phyloP scores from a whole-genome alignment of 23 tunicate genomes.

The Clavelina lepadiformis region DNA sequence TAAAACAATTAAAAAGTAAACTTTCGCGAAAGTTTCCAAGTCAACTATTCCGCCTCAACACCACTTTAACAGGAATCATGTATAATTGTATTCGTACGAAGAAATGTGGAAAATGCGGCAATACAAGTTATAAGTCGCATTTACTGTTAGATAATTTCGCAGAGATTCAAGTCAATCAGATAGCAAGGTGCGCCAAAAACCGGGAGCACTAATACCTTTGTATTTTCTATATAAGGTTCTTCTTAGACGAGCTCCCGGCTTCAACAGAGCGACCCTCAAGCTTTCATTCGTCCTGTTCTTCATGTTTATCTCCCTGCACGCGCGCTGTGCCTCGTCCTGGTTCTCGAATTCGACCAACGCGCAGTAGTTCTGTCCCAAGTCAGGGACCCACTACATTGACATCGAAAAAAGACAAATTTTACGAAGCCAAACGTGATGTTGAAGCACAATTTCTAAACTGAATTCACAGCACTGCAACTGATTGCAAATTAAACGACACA shows the following conservation, averaged over 20 bases:
- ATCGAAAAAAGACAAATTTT: too few species aligned
- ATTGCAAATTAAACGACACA: too few species aligned
- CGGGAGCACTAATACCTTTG: too few species aligned
- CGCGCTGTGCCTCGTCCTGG: slow-evolving; percentile 93
- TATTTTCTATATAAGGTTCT: slow-evolving; percentile 90
- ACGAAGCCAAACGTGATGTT: not conserved
- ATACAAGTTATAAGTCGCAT: too few species aligned
- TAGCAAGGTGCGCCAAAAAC: too few species aligned
- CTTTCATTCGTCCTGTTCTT: slow-evolving; percentile 56
- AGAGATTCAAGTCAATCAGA: not conserved
- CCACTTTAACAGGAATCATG: too few species aligned
- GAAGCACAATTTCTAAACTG: not conserved
- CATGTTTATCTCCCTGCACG: slow-evolving; percentile 99
- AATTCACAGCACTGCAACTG: too few species aligned
- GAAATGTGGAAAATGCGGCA: too few species aligned
- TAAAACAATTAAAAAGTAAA: too few species aligned
- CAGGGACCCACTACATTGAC: slow-evolving; percentile 84
- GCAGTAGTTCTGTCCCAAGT: slow-evolving; percentile 69
- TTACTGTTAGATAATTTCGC: not conserved
- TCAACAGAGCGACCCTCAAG: slow-evolving; percentile 88
- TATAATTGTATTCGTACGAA: too few species aligned
- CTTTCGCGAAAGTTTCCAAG: too few species aligned
- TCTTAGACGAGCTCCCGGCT: slow-evolving; percentile 89
- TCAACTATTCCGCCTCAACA: too few species aligned
- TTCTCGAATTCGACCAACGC: slow-evolving; percentile 88